Evolutionary conservation across 2,113 vertebrate species (phyloP).

Genomic region (Tringa solitaria): DNA sequence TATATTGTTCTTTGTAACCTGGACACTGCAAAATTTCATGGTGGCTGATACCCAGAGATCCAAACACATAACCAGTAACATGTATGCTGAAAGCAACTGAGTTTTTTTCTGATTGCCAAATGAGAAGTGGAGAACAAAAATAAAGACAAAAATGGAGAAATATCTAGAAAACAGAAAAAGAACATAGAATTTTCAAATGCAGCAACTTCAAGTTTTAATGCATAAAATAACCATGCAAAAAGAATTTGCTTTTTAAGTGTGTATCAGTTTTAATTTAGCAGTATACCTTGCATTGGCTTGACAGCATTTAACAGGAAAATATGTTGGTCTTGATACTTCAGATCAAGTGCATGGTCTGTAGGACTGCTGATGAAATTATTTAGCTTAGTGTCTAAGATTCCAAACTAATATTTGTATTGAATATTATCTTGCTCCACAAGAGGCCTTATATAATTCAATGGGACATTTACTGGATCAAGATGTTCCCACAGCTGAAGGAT

Average conservation of each 20-base stretch:
- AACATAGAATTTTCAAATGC: background rate
- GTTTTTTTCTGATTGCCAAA: background rate
- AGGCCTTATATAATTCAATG: background rate
- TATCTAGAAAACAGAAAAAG: background rate
- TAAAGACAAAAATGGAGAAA: background rate
- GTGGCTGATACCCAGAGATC: background rate
- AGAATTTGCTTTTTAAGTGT: background rate
- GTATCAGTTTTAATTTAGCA: background rate
- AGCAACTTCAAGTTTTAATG: background rate
- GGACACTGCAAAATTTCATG: background rate
- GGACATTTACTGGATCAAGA: background rate
- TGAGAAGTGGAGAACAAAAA: background rate
- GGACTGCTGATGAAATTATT: background rate
- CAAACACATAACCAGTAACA: background rate
- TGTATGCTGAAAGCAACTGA: background rate
- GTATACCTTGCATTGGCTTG: background rate
- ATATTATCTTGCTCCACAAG: background rate
- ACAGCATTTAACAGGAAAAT: background rate
- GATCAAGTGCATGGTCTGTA: background rate
- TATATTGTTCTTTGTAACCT: background rate
- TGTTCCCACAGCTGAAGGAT: constrained; percentile 4
- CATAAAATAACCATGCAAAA: background rate
- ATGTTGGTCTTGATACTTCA: background rate
- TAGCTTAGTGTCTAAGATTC: background rate
- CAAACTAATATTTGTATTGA: background rate